These are phyloP conservation scores for Lordiphosa fenestrarum DNA, from an alignment of 2,888 invertebrate genomes.

Conservation along the genomic window DNA sequence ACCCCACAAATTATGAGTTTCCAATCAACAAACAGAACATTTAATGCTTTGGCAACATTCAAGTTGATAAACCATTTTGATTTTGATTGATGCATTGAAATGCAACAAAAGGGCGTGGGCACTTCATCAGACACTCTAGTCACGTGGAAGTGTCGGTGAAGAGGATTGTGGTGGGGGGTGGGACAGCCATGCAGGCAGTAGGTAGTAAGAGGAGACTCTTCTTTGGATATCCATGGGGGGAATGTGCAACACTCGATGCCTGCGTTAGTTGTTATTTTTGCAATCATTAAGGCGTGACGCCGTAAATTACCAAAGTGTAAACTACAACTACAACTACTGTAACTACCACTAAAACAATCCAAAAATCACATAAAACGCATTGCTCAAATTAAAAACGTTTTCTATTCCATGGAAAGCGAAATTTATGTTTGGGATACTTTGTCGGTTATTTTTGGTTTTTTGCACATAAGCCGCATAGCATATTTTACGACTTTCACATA, in stretches of 20 bases:
- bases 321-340: constrained; percentile 27
- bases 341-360: constrained; percentile 32
- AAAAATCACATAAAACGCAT: constrained; percentile 33
- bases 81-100: constrained; percentile 21
- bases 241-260: constrained; percentile 25
- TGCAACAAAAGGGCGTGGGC: constrained; percentile 59
- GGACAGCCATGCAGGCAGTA: not conserved
- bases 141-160: constrained; percentile 31
- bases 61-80: not conserved
- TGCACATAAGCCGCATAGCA: constrained; percentile 49
- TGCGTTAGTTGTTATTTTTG: constrained; percentile 40
- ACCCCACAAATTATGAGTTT: not conserved
- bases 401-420: constrained; percentile 58
- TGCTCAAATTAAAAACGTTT: constrained; percentile 46
- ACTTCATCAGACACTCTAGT: constrained; percentile 15
- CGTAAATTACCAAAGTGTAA: constrained; percentile 65
- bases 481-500: constrained; percentile 61
- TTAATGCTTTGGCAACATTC: too few species aligned
- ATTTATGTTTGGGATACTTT: constrained; percentile 45
- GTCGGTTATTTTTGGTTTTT: not conserved
- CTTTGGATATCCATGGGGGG: constrained; percentile 20
- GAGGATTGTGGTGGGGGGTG: not conserved
- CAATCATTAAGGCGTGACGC: constrained; percentile 72
- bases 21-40: not conserved
- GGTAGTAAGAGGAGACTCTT: constrained; percentile 4